Base-by-base conservation (phyloP, 2,113 vertebrate genomes). In the Bambusicola thoracicus region DNA sequence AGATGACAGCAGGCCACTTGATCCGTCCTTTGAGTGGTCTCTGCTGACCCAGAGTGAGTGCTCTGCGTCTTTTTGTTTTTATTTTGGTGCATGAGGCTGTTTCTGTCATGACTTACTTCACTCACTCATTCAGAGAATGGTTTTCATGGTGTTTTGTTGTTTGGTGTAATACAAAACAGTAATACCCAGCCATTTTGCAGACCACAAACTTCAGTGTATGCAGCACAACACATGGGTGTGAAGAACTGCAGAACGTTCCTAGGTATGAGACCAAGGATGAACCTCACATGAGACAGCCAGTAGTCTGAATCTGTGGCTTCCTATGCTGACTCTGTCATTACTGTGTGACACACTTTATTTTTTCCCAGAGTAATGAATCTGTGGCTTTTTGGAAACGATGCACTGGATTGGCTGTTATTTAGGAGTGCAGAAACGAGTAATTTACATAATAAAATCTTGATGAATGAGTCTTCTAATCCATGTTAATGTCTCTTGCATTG, bases 161-260 rank as follows among this genome's bases (percentile, higher is more conserved):
- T 58, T 13, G 25, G 8, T 36, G 20, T 29, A 44, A 29, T 38
- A 38, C 17, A 27, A 51, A 70, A 51, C 25, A 46, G 41, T 46
- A 67, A n/a, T 44, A 40, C 30, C 11, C 29, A n/a, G 30, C 20
- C 78, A 5, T 65, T 81, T 61, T 85, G 27, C 44, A 87, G 46
- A 61, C 22, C 14, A 70, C 30, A 40, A 67, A 55, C 82, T 92
- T 77, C 55, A 44, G 5, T 6, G 6, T 89, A 7, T 44, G 8
- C 34, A 65, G 21, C 4, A 5, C 36, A 34, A 46, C 13, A 14
- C 0, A 0, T 36, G 62, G 8, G 21, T 79, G 30, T 56, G 43
- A 89, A 73, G 53, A 82, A 22, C 36, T 82, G 56, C 56, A 25
- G 30, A 67, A 21, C 7, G 8, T 86, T 89, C 14, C 48, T 40